Evolutionary conservation across 2,797 vertebrate genomes (phyloP).

Genomic region (Falco columbarius): DNA sequence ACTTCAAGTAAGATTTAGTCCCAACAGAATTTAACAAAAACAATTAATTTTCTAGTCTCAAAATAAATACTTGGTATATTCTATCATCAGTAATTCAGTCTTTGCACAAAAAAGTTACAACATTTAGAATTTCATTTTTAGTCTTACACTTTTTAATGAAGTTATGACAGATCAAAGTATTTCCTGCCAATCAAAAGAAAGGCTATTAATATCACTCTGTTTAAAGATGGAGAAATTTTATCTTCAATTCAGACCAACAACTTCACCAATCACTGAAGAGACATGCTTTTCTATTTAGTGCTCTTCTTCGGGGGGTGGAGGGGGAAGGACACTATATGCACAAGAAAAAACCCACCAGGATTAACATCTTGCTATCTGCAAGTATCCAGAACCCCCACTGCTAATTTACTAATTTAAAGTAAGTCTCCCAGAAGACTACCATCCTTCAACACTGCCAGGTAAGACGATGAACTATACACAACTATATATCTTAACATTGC

Average conservation of each 20-base stretch:
- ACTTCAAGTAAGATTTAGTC: conserved; percentile 58
- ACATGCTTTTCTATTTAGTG: neutral
- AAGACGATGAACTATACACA: neutral
- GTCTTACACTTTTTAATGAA: neutral
- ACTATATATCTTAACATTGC: neutral
- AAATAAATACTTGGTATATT: conserved; percentile 51
- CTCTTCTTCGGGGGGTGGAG: neutral
- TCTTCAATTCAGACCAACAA: neutral
- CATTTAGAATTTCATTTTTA: neutral
- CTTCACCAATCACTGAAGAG: neutral
- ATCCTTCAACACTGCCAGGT: neutral
- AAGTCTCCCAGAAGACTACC: neutral
- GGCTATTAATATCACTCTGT: neutral
- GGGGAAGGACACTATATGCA: neutral
- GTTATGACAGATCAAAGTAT: neutral
- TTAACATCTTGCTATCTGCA: neutral
- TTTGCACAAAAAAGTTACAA: neutral
- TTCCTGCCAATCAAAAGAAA: conserved; percentile 28
- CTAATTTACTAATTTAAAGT: neutral
- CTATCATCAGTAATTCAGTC: neutral
- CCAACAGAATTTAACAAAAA: conserved; percentile 54
- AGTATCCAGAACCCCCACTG: neutral
- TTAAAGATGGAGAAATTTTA: neutral
- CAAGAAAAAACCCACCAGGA: neutral
- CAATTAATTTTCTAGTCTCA: conserved; percentile 48